phyloP scores from a whole-genome alignment of 2,797 vertebrate species.

The Girardinus metallicus region DNA sequence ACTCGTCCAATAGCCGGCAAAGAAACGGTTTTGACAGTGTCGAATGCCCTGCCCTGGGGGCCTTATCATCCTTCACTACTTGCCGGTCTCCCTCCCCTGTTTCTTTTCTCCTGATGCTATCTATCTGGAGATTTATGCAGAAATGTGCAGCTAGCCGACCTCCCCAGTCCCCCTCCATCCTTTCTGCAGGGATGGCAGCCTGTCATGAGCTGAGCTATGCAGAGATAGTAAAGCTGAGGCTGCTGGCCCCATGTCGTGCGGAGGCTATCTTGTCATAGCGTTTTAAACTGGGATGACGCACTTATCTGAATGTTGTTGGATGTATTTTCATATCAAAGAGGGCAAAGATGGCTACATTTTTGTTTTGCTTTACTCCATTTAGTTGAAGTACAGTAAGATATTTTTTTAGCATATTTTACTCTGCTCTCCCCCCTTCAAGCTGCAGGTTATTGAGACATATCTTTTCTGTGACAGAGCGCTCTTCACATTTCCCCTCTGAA shows the following conservation, averaged over 20 bases:
- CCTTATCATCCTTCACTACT: conserved; percentile 77
- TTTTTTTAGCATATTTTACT: conserved; percentile 38
- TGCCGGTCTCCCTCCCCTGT: conserved; percentile 68
- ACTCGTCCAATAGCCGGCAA: conserved; percentile 75
- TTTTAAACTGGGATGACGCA: conserved; percentile 62
- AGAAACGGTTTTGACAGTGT: conserved; percentile 80
- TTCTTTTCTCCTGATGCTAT: conserved; percentile 77
- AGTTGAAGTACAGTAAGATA: conserved; percentile 7
- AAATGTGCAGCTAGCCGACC: conserved; percentile 76
- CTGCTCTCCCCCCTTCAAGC: conserved; percentile 23
- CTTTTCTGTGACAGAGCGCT: conserved; percentile 66
- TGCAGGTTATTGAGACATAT: conserved; percentile 70
- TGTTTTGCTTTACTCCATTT: conserved; percentile 2
- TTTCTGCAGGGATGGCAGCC: conserved; percentile 73
- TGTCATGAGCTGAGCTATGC: conserved; percentile 78
- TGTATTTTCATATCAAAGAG: conserved; percentile 28
- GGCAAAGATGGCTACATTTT: background rate
- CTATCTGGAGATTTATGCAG: conserved; percentile 80
- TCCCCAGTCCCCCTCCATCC: conserved; percentile 75
- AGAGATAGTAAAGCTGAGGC: conserved; percentile 71
- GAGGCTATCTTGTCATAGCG: conserved; percentile 68
- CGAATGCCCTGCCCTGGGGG: conserved; percentile 75
- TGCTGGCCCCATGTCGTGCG: conserved; percentile 71
- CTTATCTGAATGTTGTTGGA: conserved; percentile 49
- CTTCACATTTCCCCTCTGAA: conserved; percentile 70